A percentile compares a stretch with the other conserved stretches of the same genome.
phyloP scores from a whole-genome alignment of 2,113 vertebrate species.

The Saguinus midas region DNA sequence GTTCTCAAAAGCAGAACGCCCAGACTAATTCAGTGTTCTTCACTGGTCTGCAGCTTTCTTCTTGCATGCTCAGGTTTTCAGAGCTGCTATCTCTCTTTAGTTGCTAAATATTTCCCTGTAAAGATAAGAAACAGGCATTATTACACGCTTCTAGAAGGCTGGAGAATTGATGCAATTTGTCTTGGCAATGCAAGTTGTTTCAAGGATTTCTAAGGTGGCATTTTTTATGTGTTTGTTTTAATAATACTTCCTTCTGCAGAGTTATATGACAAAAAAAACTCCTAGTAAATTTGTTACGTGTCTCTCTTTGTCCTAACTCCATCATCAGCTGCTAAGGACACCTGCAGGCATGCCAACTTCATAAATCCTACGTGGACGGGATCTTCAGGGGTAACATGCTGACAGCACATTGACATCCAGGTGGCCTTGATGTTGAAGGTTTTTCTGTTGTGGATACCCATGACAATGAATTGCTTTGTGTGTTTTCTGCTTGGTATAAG shows the following conservation, averaged over 20 bases:
- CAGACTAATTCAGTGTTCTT: neutral
- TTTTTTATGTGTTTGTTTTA: neutral
- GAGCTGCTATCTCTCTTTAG: neutral
- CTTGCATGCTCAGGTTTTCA: neutral
- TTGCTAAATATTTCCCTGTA: neutral
- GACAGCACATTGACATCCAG: rapidly evolving
- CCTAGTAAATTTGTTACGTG: neutral
- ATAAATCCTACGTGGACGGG: neutral
- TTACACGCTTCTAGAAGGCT: neutral
- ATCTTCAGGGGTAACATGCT: neutral
- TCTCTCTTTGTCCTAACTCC: neutral
- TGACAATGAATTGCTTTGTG: neutral
- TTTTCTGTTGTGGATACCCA: neutral
- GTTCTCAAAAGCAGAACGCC: neutral
- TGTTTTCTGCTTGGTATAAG: neutral
- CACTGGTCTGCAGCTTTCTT: neutral
- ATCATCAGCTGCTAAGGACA: neutral
- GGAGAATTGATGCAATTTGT: neutral
- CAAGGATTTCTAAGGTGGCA: neutral
- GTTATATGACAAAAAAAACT: neutral
- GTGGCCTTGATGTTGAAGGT: neutral
- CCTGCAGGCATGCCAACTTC: neutral
- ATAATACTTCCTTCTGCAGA: neutral
- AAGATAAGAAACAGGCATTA: neutral
- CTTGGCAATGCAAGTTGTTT: neutral